phyloP scores from a whole-genome alignment of 2,797 vertebrate species.

The Dromococcyx pavoninus region DNA sequence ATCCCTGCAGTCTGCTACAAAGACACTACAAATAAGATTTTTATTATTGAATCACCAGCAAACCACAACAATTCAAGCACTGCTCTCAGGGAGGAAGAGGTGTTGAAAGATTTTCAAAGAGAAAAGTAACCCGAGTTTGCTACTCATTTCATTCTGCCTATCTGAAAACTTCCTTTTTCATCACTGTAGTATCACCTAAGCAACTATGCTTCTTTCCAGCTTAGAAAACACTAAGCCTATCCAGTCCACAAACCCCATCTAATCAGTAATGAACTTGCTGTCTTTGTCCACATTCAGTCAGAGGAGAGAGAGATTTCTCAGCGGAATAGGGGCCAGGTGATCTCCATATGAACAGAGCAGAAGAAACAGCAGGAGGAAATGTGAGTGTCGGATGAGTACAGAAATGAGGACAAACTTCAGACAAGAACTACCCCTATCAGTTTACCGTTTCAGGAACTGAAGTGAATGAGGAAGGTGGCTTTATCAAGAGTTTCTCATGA shows the following conservation, averaged over 20 bases:
- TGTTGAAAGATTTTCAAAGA: neutral
- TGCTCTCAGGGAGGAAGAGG: neutral
- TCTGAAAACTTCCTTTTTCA: neutral
- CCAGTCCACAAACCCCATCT: neutral
- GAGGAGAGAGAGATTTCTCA: neutral
- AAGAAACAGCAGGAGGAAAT: neutral
- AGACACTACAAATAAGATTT: slow-evolving; percentile 33
- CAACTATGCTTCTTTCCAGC: neutral
- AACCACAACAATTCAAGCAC: slow-evolving; percentile 7
- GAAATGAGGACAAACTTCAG: neutral
- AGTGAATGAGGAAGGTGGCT: neutral
- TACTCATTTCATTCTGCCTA: neutral
- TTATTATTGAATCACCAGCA: slow-evolving; percentile 4
- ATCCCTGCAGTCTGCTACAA: neutral
- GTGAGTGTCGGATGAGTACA: neutral
- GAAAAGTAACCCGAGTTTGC: neutral
- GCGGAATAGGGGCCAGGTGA: neutral
- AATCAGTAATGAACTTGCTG: neutral
- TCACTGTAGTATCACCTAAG: neutral
- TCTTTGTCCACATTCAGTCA: neutral
- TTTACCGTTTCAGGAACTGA: neutral
- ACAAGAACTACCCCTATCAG: neutral
- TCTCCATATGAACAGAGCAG: neutral
- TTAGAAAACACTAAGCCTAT: neutral
- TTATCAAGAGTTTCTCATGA: neutral